Conservation (phyloP, 2,113 vertebrate species). For the Forbesichthys papilliferus region DNA sequence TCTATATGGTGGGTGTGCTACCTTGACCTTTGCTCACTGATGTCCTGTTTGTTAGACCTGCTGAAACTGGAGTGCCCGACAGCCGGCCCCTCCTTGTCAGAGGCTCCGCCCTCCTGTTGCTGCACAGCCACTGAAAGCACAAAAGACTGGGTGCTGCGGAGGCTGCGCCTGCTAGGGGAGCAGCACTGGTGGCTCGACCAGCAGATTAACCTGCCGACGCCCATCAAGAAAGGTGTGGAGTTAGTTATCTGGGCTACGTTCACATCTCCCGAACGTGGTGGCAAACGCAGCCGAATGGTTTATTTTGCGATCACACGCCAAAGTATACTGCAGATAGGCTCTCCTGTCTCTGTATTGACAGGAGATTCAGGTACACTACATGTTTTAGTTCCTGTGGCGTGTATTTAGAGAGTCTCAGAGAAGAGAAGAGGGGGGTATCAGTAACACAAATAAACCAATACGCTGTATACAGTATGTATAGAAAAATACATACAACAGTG, state of each 20-base stretch:
- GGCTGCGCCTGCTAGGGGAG: conserved; percentile 60
- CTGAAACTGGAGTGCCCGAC: conserved; percentile 56
- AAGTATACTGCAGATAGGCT: too few species aligned
- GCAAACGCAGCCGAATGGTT: too few species aligned
- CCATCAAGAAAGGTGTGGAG: conserved; percentile 78
- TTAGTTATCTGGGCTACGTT: background rate
- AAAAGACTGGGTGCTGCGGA: conserved; percentile 62
- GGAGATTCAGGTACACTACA: too few species aligned
- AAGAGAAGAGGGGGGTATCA: too few species aligned
- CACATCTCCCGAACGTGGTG: background rate
- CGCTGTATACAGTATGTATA: too few species aligned
- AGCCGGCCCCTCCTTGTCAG: conserved; percentile 41
- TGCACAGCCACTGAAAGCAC: conserved; percentile 33
- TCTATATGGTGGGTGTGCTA: background rate
- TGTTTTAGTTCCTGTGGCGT: too few species aligned
- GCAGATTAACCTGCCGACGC: conserved; percentile 74
- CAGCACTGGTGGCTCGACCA: conserved; percentile 81
- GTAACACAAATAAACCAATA: too few species aligned
- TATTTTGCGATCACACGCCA: too few species aligned
- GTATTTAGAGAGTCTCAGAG: too few species aligned
- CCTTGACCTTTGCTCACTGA: conserved; percentile 1
- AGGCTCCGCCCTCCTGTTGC: conserved; percentile 30
- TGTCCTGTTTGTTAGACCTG: conserved; percentile 74
- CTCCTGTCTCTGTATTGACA: too few species aligned
- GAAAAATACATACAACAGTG: too few species aligned